A percentile compares a stretch with the other conserved stretches of the same genome.
Evolutionary conservation across 2,113 vertebrate genomes (phyloP).

Genomic region (Cololabis saira): DNA sequence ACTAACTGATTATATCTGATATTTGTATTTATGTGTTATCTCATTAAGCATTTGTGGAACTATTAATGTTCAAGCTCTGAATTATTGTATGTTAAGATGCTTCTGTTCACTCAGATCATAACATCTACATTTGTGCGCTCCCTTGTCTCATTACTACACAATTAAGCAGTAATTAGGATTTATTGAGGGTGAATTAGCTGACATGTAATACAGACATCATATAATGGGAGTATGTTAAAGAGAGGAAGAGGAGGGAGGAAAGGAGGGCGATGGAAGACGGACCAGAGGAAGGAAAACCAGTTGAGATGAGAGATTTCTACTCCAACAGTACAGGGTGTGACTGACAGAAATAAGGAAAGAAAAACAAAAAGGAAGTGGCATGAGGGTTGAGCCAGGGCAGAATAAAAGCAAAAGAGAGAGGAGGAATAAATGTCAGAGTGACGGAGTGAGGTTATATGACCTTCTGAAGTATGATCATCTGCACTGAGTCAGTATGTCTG

Average conservation of each 20-base stretch:
- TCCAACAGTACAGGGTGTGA: conserved; percentile 5
- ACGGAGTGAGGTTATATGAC: too few relatives aligned
- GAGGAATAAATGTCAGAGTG: too few relatives aligned
- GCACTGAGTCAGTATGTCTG: too few relatives aligned
- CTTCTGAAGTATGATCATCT: too few relatives aligned
- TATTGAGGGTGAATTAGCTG: conserved; percentile 78
- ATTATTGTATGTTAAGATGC: background rate
- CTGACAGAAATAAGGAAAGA: background rate
- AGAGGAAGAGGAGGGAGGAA: conserved; percentile 5
- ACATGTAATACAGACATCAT: conserved; percentile 68
- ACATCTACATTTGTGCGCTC: conserved; percentile 54
- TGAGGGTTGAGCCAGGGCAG: background rate
- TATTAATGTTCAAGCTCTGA: background rate
- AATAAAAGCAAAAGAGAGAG: too few relatives aligned
- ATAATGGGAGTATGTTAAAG: conserved; percentile 56
- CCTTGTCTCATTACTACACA: conserved; percentile 77
- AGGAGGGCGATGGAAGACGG: background rate
- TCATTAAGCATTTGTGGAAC: conserved; percentile 4
- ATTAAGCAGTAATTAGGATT: conserved; percentile 78
- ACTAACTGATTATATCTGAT: background rate
- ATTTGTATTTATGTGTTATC: background rate
- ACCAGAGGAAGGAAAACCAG: background rate
- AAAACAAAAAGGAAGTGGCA: conserved; percentile 1
- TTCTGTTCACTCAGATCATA: conserved; percentile 43
- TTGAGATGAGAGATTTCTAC: conserved; percentile 12